Evolutionary conservation across 2,797 vertebrate species (phyloP).

Genomic region (Hyperoplus immaculatus): DNA sequence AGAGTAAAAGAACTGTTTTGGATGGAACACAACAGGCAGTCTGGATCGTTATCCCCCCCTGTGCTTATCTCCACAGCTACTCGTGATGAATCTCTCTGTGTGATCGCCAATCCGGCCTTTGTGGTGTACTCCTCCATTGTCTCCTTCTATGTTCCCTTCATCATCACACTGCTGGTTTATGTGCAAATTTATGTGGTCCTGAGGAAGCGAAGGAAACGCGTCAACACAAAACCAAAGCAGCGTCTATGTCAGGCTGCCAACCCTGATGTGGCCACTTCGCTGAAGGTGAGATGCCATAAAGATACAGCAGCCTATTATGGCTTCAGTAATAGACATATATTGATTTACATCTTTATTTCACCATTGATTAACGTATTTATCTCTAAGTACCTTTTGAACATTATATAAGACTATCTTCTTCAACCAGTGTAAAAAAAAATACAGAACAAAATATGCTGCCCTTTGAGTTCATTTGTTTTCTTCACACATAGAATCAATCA

Average conservation of each 20-base stretch:
- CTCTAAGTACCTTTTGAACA: background rate
- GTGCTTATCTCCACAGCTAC: constrained; percentile 87
- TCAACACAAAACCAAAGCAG: constrained; percentile 96
- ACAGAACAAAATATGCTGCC: background rate
- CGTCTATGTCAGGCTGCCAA: constrained; percentile 83
- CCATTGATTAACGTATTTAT: background rate
- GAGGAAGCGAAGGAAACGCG: constrained; percentile 93
- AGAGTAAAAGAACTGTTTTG: background rate
- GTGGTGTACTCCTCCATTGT: constrained; percentile 99
- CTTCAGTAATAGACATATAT: constrained; percentile 4
- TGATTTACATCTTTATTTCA: constrained; percentile 23
- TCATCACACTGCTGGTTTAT: constrained; percentile 97
- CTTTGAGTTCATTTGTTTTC: constrained; percentile 6
- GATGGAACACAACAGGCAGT: background rate
- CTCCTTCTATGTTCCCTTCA: constrained; percentile 99
- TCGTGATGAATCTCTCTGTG: constrained; percentile 90
- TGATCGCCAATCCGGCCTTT: constrained; percentile 97
- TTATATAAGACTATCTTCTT: background rate
- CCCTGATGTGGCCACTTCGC: constrained; percentile 79
- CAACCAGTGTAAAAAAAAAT: background rate
- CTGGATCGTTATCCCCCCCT: constrained; percentile 25
- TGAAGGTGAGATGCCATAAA: constrained; percentile 88
- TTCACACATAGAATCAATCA: constrained; percentile 37
- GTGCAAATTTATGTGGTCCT: constrained; percentile 98
- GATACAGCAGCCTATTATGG: constrained; percentile 13